A percentile compares a stretch with the other conserved stretches of the same genome.
phyloP scores from a whole-genome alignment of 2,797 vertebrate species.

The Mus caroli region DNA sequence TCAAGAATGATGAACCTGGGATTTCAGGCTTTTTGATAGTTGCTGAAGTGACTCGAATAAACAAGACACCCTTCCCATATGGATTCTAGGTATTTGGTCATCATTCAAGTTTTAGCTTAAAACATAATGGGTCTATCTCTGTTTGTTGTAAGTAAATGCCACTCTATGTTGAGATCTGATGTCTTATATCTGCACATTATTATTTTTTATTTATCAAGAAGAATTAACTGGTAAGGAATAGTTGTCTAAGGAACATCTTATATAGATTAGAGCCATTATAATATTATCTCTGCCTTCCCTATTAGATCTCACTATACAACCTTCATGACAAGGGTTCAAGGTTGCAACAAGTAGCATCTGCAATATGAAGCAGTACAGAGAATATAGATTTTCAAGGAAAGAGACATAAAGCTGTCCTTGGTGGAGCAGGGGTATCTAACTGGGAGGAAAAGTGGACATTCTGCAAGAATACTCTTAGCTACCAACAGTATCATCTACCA shows the following conservation, averaged over 20 bases:
- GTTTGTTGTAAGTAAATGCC: neutral
- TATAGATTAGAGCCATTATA: neutral
- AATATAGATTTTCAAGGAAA: neutral
- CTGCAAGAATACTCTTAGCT: neutral
- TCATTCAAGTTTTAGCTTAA: neutral
- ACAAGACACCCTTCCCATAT: neutral
- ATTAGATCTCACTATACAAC: neutral
- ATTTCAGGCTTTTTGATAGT: neutral
- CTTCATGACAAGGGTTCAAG: neutral
- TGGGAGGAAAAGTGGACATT: neutral
- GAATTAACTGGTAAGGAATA: neutral
- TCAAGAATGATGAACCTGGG: neutral
- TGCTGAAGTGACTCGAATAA: neutral
- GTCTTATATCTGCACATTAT: neutral
- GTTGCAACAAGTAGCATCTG: too few species aligned
- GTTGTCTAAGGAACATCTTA: neutral
- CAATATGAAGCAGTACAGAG: neutral
- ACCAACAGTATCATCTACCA: neutral
- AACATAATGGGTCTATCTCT: neutral
- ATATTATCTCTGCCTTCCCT: neutral
- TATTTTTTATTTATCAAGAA: neutral
- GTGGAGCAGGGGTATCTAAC: neutral
- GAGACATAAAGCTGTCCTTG: too few species aligned
- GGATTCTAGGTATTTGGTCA: neutral
- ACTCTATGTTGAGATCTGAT: neutral